Evolutionary conservation across 2,888 invertebrate species (phyloP), one percentile per base, ranked within the genome.

Genomic region (Sceliomorpha sp.): DNA sequence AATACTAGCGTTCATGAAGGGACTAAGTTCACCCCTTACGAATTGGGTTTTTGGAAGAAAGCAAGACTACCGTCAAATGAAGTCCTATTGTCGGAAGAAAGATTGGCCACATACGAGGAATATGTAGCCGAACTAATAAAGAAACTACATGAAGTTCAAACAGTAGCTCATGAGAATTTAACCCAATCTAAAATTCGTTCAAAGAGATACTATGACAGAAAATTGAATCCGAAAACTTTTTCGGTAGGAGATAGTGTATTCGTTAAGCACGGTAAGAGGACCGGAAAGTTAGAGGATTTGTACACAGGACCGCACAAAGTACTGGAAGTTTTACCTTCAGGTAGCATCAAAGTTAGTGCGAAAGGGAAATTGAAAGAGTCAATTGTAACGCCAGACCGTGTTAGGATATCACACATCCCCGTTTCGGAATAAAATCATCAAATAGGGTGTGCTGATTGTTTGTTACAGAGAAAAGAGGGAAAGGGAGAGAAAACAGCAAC

Each of bases 291-390:
- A n/a, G 66, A 29, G 0, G 27, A 62, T 7, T 42, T 58, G 1
- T 73, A 73, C 13, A 26, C 53, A 0, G 70, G 70, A 3, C 73
- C 73, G 1, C 55, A 58, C 15, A 39, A 68, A 26, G 36, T 73
- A 0, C 7, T 71, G n/a, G 62, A 70, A 14, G 40, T 50, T 13
- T 34, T 64, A 0, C 34, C 47, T 5, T 24, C 24, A 13, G 47
- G 47, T 14, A 47, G 34, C 7, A n/a, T n/a, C n/a, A n/a, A n/a
- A n/a, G n/a, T n/a, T n/a, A n/a, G n/a, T n/a, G n/a, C n/a, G n/a
- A n/a, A n/a, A n/a, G n/a, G n/a, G n/a, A n/a, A n/a, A n/a, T n/a
- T n/a, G n/a, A n/a, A n/a, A n/a, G n/a, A n/a, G n/a, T n/a, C n/a
- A n/a, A n/a, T n/a, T n/a, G n/a, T n/a, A n/a, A n/a, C n/a, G n/a